Percentiles rank a stretch among this genome's conserved stretches.
Conservation (phyloP, 2,888 invertebrate species). For the Himalopsyche japonica region DNA sequence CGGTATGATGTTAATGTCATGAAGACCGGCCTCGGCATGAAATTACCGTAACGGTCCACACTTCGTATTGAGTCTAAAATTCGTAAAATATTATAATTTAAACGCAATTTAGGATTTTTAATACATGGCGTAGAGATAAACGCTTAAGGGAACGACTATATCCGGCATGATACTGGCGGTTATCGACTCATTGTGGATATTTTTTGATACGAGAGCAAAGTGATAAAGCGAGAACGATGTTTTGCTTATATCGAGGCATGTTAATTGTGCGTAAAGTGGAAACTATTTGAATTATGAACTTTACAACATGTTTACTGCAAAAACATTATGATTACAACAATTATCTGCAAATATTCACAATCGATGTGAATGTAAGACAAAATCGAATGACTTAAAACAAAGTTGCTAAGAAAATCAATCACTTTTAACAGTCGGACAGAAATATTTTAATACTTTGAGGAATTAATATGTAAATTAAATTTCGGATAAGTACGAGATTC, state of each 20-base stretch:
- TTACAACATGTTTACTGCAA: not conserved
- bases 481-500: too few relatives aligned
- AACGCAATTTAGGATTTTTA: slow-evolving; percentile 22
- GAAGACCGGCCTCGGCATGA: not conserved
- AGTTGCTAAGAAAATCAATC: too few relatives aligned
- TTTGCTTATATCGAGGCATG: not conserved
- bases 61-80: slow-evolving; percentile 12
- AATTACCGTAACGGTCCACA: slow-evolving; percentile 7
- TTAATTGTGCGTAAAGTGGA: not conserved
- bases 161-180: slow-evolving; percentile 46
- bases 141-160: slow-evolving; percentile 42
- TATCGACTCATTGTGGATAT: slow-evolving; percentile 40
- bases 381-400: not conserved
- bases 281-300: not conserved
- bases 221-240: not conserved
- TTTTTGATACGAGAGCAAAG: not conserved
- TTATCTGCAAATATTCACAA: not conserved
- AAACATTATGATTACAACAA: not conserved
- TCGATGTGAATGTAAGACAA: not conserved
- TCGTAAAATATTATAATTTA: slow-evolving; percentile 30
- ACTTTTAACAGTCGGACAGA: too few relatives aligned
- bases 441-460: too few relatives aligned
- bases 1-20: not conserved
- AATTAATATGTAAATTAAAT: too few relatives aligned
- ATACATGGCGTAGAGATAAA: slow-evolving; percentile 29